A percentile compares a stretch with the other conserved stretches of the same genome.
These are phyloP conservation scores for Fratercula arctica DNA, from an alignment of 2,797 vertebrate species.

Conservation along the genomic window DNA sequence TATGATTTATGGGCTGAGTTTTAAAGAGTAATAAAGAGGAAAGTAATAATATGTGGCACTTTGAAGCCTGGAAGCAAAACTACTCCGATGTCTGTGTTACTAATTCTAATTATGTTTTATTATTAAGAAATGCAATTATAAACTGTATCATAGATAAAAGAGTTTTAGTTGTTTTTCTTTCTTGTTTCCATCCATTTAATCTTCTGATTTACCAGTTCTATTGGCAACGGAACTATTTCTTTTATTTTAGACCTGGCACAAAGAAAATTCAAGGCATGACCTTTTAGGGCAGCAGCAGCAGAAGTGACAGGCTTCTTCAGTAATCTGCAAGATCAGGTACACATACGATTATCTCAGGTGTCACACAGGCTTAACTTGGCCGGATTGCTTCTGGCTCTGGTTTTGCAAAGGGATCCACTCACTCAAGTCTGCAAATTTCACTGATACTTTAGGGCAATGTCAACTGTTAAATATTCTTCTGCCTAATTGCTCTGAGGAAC, in stretches of 20 bases:
- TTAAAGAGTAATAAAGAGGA: not conserved
- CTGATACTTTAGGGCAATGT: not conserved
- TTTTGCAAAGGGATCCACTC: not conserved
- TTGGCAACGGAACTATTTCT: not conserved
- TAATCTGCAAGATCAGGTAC: not conserved
- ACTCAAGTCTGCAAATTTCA: not conserved
- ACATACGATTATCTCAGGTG: not conserved
- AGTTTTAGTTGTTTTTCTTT: not conserved
- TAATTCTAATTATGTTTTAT: not conserved
- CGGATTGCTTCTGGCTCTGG: not conserved
- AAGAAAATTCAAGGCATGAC: not conserved
- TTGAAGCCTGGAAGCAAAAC: not conserved
- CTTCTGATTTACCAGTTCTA: not conserved
- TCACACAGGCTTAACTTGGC: accelerated
- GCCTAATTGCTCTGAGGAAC: not conserved
- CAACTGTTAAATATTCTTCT: not conserved
- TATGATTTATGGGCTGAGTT: not conserved
- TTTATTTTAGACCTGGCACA: not conserved
- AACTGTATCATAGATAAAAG: not conserved
- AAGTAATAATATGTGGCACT: not conserved
- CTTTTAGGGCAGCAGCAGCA: not conserved
- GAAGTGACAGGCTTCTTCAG: not conserved
- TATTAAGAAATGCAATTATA: not conserved
- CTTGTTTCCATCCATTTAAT: not conserved
- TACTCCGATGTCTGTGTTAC: not conserved